Base-by-base conservation (phyloP, 2,888 invertebrate species). In the Panopea generosa region DNA sequence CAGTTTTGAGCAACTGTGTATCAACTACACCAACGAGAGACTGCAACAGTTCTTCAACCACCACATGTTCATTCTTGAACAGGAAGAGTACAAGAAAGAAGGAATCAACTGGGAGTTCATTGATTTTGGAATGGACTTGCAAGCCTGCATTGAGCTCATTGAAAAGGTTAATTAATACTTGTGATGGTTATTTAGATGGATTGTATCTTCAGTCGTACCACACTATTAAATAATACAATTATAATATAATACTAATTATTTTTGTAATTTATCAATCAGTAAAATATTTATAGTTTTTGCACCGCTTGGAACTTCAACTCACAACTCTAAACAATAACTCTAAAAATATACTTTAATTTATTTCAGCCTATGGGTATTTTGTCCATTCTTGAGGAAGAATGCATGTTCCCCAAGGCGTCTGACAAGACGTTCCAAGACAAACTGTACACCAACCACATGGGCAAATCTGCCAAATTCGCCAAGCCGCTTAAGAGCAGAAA, bases 361-460 rank as follows among this genome's bases (percentile, higher is more conserved):
- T 63, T 63, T 47, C 94, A 99, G 99, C 99, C 99, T 92, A 97
- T 99, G 97, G 99, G 99, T 96, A 98, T 99, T 95, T 95, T 99
- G 94, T 99, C 99, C 94, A 99, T 99, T 94, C 97, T 99, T 95
- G 99, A 99, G 95, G 99, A 99, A 96, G 99, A 99, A 95, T 99
- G 98, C 97, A 99, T 99, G 98, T 99, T 99, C 96, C 99, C 99
- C 94, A 99, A 99, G 95, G 99, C 99, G 93, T 97, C 98, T 90
- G 99, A 99, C 94, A 96, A 95, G 94, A 98, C 99, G 93, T 99
- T 99, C 95, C 96, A 97, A 94, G 98, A 99, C 94, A 99, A 99
- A 94, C 95, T 99, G 95, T 97, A 97, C 95, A 96, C 96, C 95
- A 99, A 99, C 95, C 99, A 99, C 94, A 96, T 99, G 95, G 99